Evolutionary conservation across 1,140 invertebrate genomes (phyloP), one percentile per base, ranked within the genome.

Genomic region (Portunus trituberculatus): DNA sequence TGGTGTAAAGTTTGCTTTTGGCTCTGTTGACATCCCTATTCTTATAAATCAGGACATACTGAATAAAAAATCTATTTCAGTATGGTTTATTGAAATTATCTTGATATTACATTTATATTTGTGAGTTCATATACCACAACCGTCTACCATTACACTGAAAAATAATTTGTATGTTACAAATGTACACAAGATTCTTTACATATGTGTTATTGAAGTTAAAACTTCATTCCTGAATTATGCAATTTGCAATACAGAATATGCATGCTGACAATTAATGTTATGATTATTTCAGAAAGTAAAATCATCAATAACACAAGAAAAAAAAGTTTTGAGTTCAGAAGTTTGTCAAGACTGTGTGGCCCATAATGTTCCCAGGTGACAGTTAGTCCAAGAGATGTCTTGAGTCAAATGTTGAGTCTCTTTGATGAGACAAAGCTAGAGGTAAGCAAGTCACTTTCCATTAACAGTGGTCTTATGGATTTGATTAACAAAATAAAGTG

Each of bases 161-260:
- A 95, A 89, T 95, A 93, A 88, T 92, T 95, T 89, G 91, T 95
- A 95, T 95, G 86, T 95, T 95, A 95, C 94, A 95, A 95, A 95
- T 95, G 91, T 95, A 95, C 94, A 95, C 31, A 59, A 87, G 90
- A 88, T 92, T 95, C 91, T 95, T 95, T 95, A 95, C 94, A 95
- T 92, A 92, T 92, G 39, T 59, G n/a, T 92, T 52, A 94, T 91
- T 94, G 76, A 76, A 94, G 90, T 46, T 94, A 94, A 82, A 90
- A 88, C 93, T 91, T 90, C 29, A 94, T 76, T 32, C 48, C 39
- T 91, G 48, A 94, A 46, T 86, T 7, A 83, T 89, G 29, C 25
- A 48, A 48, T 76, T 91, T 94, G 59, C 67, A 82, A 76, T 45
- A 83, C 1, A 76, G 16, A 39, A 76, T 59, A 59, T 12, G 16